A percentile compares a stretch with the other conserved stretches of the same genome.
Conservation (phyloP, 2,113 vertebrate genomes). For the Chaetops frenatus region DNA sequence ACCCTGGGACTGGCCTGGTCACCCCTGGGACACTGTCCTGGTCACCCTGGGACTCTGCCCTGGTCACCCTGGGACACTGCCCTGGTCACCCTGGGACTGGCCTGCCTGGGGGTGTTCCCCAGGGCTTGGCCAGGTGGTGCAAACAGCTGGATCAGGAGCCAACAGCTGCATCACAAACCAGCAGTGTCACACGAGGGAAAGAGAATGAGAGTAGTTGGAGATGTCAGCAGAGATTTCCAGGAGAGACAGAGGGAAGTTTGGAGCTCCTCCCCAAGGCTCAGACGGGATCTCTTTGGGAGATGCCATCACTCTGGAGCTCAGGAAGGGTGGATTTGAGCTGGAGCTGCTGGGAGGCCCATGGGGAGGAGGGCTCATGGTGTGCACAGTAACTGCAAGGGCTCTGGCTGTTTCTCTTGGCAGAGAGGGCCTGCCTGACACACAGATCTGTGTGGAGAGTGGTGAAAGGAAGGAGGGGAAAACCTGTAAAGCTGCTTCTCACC, state of each 20-base stretch:
- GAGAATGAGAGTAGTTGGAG: background rate
- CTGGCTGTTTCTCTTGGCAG: background rate
- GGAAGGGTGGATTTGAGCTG: too few relatives aligned
- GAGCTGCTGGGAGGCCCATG: background rate
- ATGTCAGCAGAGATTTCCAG: background rate
- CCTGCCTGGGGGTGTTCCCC: background rate
- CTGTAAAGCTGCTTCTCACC: background rate
- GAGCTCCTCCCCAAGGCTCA: background rate
- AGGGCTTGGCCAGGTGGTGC: background rate
- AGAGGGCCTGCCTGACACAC: background rate
- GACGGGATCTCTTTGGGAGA: accelerated
- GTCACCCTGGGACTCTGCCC: background rate
- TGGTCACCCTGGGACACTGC: too few relatives aligned
- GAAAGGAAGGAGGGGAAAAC: background rate
- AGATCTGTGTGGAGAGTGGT: background rate
- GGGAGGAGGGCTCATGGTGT: background rate
- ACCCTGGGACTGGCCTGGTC: background rate
- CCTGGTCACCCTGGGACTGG: background rate
- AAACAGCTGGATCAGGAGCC: background rate
- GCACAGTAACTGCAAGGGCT: background rate
- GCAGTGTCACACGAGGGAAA: accelerated
- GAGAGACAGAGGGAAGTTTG: background rate
- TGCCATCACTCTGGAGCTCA: background rate
- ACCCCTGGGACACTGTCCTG: background rate
- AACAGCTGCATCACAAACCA: background rate